A percentile compares a stretch with the other conserved stretches of the same genome.
phyloP scores from a whole-genome alignment of 2,113 vertebrate species.

The Bambusicola thoracicus region DNA sequence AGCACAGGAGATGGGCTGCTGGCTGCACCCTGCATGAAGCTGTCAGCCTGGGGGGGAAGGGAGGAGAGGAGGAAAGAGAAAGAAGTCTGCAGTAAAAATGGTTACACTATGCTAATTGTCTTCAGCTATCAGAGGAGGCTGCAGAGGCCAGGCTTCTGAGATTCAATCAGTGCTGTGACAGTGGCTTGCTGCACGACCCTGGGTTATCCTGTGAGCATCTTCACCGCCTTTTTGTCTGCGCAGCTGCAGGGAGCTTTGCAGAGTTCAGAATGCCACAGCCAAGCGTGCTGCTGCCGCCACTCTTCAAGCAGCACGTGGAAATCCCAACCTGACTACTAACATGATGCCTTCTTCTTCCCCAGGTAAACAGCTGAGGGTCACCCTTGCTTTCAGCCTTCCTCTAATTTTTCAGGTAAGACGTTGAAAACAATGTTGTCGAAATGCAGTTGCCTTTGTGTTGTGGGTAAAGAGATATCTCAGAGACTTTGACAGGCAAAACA shows the following conservation, averaged over 20 bases:
- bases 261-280: neutral
- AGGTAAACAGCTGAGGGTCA: conserved; percentile 44
- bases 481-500: neutral
- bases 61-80: neutral
- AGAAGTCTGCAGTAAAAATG: neutral
- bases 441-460: neutral
- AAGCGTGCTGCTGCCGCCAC: accelerated
- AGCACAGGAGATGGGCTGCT: neutral
- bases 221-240: neutral
- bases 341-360: neutral
- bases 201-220: neutral
- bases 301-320: neutral
- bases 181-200: neutral
- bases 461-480: neutral
- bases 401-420: conserved; percentile 67
- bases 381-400: conserved; percentile 32
- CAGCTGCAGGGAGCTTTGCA: neutral
- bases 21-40: neutral
- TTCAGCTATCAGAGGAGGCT: neutral
- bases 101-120: neutral
- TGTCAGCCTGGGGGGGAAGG: neutral
- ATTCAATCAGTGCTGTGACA: neutral
- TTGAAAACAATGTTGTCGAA: neutral
- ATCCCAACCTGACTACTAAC: neutral
- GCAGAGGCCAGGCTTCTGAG: neutral